Evolutionary conservation across 1,140 invertebrate species (phyloP), one percentile per base, ranked within the genome.

Genomic region (Parasteatoda tepidariorum): DNA sequence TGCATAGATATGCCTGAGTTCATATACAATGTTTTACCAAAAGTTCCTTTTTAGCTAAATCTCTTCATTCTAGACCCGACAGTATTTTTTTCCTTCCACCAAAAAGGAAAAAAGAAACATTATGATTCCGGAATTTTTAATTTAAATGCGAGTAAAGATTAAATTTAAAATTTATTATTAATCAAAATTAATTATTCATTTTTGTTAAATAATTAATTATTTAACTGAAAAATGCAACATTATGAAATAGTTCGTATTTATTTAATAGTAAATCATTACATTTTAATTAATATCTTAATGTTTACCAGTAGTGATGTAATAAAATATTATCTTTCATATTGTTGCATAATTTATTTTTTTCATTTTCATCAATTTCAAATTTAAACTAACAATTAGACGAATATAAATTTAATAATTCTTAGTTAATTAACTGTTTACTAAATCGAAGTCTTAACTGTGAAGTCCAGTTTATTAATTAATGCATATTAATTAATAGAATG

Each of bases 1-100:
- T 76, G 74, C 61, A 76, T 66, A 48, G 33, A 30, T 18, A 11
- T 62, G 41, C 22, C 26, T 18, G 74, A 73, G 24, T 15, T 73
- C n/a, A n/a, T n/a, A n/a, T n/a, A n/a, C n/a, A n/a, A n/a, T n/a
- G n/a, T n/a, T n/a, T n/a, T n/a, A n/a, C n/a, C n/a, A n/a, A n/a
- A n/a, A n/a, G n/a, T n/a, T n/a, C 59, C 13, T 48, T 48, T 18
- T 48, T 48, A 18, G 18, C 7, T 48, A 9, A 48, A 7, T 7
- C 41, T 18, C 41, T 9, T 48, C 18, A 48, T 18, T 18, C 41
- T 18, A 48, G 41, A 73, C 30, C 22, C 18, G 55, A 73, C 59
- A 59, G 28, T 28, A 57, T 28, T 54, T 66, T 30, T 11, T 61
- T 18, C 2, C 1, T n/a, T n/a, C 18, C 18, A 11, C 11, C 26